phyloP scores from a whole-genome alignment of 2,797 vertebrate species.

The Rhinatrema bivittatum region DNA sequence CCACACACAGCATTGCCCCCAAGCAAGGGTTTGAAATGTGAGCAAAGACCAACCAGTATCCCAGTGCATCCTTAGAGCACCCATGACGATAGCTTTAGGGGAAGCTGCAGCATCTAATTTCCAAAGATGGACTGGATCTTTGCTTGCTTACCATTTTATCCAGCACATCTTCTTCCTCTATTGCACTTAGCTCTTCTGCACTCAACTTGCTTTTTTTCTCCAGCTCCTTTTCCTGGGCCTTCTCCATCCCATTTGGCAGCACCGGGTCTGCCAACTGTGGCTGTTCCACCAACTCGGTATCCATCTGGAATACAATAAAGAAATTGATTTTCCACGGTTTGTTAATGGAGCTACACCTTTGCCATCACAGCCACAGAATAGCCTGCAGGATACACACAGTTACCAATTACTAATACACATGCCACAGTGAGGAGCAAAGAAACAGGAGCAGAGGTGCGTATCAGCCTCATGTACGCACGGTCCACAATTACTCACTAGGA shows the following conservation, averaged over 20 bases:
- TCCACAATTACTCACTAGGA: not conserved
- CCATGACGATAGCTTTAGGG: too few relatives aligned
- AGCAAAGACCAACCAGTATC: too few relatives aligned
- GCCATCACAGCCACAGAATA: too few relatives aligned
- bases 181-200: slow-evolving; percentile 67
- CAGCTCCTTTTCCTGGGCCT: slow-evolving; percentile 38
- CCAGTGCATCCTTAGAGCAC: too few relatives aligned
- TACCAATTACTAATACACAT: too few relatives aligned
- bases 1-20: not conserved
- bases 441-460: not conserved
- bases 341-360: too few relatives aligned
- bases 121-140: not conserved
- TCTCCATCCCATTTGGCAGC: slow-evolving; percentile 62
- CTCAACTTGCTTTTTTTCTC: slow-evolving; percentile 59
- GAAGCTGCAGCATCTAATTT: not conserved
- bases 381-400: too few relatives aligned
- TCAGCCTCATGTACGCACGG: not conserved
- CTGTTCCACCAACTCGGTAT: slow-evolving; percentile 58
- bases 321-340: too few relatives aligned
- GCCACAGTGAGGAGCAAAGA: too few relatives aligned
- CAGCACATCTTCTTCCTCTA: slow-evolving; percentile 85
- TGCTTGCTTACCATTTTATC: slow-evolving; percentile 83
- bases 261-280: slow-evolving; percentile 31
- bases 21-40: too few relatives aligned
- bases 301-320: slow-evolving; percentile 65